Conservation (phyloP, 1,140 invertebrate species). For the Zaprionus gabonicus region DNA sequence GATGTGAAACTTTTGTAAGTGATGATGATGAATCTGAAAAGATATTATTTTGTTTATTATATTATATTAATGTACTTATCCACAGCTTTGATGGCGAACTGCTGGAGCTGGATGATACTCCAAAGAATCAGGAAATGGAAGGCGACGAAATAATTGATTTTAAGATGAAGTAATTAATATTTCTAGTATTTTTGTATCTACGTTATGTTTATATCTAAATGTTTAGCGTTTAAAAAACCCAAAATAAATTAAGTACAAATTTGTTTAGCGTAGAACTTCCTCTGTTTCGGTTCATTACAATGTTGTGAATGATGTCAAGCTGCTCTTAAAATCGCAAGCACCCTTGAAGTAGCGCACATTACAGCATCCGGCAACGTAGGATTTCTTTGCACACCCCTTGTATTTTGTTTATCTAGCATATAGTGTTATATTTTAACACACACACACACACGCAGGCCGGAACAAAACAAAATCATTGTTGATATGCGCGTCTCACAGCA, state of each 20-base stretch:
- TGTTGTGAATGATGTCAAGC: constrained; percentile 31
- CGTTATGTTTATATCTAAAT: not conserved
- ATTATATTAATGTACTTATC: not conserved
- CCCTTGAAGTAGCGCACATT: constrained; percentile 50
- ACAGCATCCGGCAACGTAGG: constrained; percentile 56
- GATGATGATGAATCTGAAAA: no score
- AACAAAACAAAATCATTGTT: constrained; percentile 75
- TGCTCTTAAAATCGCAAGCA: not conserved
- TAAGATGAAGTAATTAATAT: constrained; percentile 8
- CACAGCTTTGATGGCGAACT: constrained; percentile 75
- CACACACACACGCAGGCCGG: constrained; percentile 31
- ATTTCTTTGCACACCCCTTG: constrained; percentile 65
- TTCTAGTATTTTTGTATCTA: not conserved
- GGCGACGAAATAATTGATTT: constrained; percentile 76
- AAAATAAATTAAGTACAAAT: constrained; percentile 3
- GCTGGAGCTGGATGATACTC: constrained; percentile 68
- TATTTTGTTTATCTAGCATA: constrained; percentile 77
- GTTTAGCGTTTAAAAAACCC: constrained; percentile 5
- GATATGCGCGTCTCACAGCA: constrained; percentile 49
- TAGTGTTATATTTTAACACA: constrained; percentile 44
- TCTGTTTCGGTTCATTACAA: not conserved
- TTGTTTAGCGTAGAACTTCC: not conserved
- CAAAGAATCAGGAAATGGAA: constrained; percentile 71
- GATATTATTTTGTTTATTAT: not conserved
- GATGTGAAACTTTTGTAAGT: constrained; percentile 57